Conservation (phyloP, 2,888 invertebrate species). For the Spodoptera picta region DNA sequence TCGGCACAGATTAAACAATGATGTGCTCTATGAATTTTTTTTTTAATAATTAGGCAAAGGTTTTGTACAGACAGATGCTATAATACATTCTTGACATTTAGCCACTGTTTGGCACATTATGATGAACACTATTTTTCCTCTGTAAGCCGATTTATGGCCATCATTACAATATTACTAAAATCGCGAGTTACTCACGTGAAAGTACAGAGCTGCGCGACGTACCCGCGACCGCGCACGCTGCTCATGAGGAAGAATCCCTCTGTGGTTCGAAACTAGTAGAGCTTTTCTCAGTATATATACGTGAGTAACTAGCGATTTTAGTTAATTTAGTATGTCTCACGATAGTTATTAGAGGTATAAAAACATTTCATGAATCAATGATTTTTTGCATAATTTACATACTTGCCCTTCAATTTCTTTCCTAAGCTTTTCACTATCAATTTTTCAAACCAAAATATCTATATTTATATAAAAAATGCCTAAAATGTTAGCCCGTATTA, state of each 20-base stretch:
- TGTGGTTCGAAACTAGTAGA: no score
- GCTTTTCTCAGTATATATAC: no score
- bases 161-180: slow-evolving; percentile 28
- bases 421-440: no score
- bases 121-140: slow-evolving; percentile 73
- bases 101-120: slow-evolving; percentile 81
- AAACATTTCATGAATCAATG: background rate
- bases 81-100: slow-evolving; percentile 53
- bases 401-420: no score
- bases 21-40: slow-evolving; percentile 20
- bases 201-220: no score
- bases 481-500: background rate
- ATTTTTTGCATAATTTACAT: no score
- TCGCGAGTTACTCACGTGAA: no score
- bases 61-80: slow-evolving; percentile 52
- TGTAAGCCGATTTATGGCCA: slow-evolving; percentile 50
- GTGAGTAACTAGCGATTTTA: no score
- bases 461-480: background rate
- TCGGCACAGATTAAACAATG: slow-evolving; percentile 3
- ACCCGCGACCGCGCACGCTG: no score
- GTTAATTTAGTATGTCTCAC: no score
- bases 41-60: slow-evolving; percentile 15
- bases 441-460: background rate
- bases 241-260: no score
- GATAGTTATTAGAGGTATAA: no score